Evolutionary conservation across 2,113 vertebrate species (phyloP).

Genomic region (Bagarius yarrelli): DNA sequence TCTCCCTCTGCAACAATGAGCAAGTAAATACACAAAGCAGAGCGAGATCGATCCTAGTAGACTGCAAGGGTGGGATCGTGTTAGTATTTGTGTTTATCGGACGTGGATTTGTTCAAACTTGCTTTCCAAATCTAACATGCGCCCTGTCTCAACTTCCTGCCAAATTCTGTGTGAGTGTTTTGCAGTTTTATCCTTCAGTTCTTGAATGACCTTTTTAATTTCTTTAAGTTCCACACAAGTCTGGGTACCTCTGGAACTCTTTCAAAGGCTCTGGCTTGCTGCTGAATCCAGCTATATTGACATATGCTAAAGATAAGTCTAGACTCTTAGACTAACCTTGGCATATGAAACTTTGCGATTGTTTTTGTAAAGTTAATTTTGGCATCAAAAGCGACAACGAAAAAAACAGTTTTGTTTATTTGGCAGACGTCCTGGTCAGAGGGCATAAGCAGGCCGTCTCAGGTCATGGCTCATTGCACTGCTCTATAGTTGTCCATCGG

Average conservation of each 20-base stretch:
- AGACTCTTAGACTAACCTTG: not conserved
- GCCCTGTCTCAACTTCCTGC: conserved; percentile 56
- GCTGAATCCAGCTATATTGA: conserved; percentile 29
- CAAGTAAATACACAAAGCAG: conserved; percentile 44
- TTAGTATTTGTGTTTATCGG: conserved; percentile 38
- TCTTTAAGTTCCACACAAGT: conserved; percentile 62
- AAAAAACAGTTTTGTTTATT: not conserved
- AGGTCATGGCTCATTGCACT: not conserved
- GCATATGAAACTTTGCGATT: not conserved
- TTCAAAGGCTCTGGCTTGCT: conserved; percentile 1
- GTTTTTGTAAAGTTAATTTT: not conserved
- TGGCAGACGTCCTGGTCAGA: not conserved
- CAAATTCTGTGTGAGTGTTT: conserved; percentile 55
- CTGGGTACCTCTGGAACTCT: conserved; percentile 58
- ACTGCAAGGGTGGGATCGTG: conserved; percentile 16
- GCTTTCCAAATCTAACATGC: not conserved
- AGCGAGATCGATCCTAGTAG: conserved; percentile 38
- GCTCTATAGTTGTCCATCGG: no score
- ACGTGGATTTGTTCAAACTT: not conserved
- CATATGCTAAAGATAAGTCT: not conserved
- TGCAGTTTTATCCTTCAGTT: conserved; percentile 67
- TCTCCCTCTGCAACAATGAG: conserved; percentile 23
- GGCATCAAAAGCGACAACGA: not conserved
- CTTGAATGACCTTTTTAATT: conserved; percentile 73
- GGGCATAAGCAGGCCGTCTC: not conserved